Evolutionary conservation across 2,888 invertebrate genomes (phyloP), one percentile per base, ranked within the genome.

Genomic region (Habrosyne pyritoides): DNA sequence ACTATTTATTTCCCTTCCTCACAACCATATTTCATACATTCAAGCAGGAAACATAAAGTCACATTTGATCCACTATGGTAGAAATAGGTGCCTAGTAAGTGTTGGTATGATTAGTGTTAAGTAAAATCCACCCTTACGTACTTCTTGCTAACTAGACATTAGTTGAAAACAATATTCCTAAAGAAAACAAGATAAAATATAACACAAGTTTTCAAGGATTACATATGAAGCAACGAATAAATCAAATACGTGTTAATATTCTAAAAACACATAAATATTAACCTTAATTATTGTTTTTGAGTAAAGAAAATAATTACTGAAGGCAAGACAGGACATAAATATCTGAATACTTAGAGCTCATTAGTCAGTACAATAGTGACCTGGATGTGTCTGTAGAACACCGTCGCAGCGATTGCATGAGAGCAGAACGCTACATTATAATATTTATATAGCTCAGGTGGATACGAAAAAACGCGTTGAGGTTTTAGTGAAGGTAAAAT

Each of bases 231-330:
- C 42, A 42, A 42, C 42, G 7, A 42, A 42, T 42, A 42, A 18
- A 42, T 42, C 2, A 18, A 1, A 18, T 12, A 18, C 18, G 14
- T 18, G 42, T 18, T 42, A 18, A n/a, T 42, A 42, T 42, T 26
- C 24, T 49, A 6, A 26, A 49, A 49, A 26, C 26, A 49, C 48
- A 49, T 49, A 49, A 49, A 49, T 49, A 47, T 24, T 49, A 49
- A 49, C 48, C 22, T 14, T 49, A 47, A 47, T 24, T 47, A 47
- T 10, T 8, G 47, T 18, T 30, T 42, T 42, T 42, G 42, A 42
- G 18, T 1, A 8, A 2, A 2, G 50, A 50, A 50, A 50, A 49
- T 50, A 28, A 50, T 50, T 49, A 28, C 50, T 18, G 28, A 50
- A 28, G 21, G 26, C 26, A 49, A 50, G 42, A 18, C 14, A 42